phyloP scores from a whole-genome alignment of 2,888 invertebrate species.

The Caradrina kadenii region DNA sequence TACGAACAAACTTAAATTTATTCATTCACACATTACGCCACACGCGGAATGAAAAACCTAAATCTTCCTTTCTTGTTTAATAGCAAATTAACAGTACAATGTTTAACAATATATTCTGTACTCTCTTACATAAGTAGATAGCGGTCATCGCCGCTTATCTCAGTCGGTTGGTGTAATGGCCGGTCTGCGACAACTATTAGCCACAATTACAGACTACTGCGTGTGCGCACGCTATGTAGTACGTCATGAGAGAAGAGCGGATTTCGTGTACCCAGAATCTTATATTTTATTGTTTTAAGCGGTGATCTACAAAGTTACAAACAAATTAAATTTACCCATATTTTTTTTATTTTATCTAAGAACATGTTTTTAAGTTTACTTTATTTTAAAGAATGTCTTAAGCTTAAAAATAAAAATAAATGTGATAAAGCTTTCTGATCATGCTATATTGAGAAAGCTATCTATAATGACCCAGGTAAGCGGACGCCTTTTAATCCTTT shows the following conservation, averaged over 20 bases:
- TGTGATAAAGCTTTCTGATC: no score
- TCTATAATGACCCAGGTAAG: no score
- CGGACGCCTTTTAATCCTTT: no score
- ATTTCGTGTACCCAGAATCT: not conserved
- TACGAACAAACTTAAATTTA: not conserved
- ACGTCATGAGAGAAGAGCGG: constrained; percentile 51
- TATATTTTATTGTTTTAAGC: not conserved
- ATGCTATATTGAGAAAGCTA: no score
- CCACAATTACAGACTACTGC: constrained; percentile 66
- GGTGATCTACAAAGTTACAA: no score
- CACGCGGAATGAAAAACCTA: not conserved
- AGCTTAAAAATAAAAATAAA: no score
- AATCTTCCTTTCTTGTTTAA: not conserved
- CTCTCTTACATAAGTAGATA: constrained; percentile 39
- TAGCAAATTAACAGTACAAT: constrained; percentile 5
- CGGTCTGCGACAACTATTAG: constrained; percentile 76
- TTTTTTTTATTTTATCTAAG: no score
- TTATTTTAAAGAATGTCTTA: no score
- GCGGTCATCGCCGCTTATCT: constrained; percentile 45
- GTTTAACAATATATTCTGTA: constrained; percentile 9
- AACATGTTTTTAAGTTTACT: no score
- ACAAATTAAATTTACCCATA: no score
- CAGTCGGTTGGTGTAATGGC: constrained; percentile 64
- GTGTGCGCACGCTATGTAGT: constrained; percentile 23
- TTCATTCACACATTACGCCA: not conserved